Base-by-base conservation (phyloP, 37 sponge, comb jelly and placozoan species). In the Chondrilla cf. caribensis region DNA sequence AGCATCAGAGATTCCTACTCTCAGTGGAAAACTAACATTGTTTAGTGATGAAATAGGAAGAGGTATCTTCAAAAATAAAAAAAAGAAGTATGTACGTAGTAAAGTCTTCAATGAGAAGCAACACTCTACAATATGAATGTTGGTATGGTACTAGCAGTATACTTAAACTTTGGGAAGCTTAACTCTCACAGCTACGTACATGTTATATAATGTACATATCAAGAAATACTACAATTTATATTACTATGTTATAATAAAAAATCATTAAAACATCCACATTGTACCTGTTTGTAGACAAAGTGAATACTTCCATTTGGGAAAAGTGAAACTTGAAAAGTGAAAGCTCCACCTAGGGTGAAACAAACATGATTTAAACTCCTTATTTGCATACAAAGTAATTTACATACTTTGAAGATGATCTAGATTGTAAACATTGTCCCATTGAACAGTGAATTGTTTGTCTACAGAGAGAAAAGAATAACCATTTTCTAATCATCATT, bases 281-380 rank as follows among this genome's bases (percentile, higher is more conserved):
- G n/a, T n/a, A 90, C 90, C 76, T 90, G 77, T 38, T 77, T 86
- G 79, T 92, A 92, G 26, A 82, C 93, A 86, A 92, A 92, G 40
- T 83, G 84, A 22, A 92, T 92, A 28, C 25, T 54, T 17, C 93
- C 93, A 82, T 68, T 65, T 26, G 77, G 84, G 58, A 85, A 85
- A 35, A 92, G 67, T n/a, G 83, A 73, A 19, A 92, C 86, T 82
- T 92, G 93, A 55, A 92, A 92, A 29, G 89, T 92, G 80, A 92
- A 92, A 1, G 77, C 19, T 33, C 93, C 93, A 83, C 35, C 89
- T 80, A 54, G 2, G 36, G 36, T 41, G 36, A 62, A n/a, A 62
- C 64, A 62, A 62, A 62, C 17, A 55, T 55, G 57, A 55, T 19
- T 19, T 11, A 55, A 55, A 17, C 17, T 55, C 17, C 57, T 17